Conservation (phyloP, 2,888 invertebrate species). For the Aphodius sticticus region DNA sequence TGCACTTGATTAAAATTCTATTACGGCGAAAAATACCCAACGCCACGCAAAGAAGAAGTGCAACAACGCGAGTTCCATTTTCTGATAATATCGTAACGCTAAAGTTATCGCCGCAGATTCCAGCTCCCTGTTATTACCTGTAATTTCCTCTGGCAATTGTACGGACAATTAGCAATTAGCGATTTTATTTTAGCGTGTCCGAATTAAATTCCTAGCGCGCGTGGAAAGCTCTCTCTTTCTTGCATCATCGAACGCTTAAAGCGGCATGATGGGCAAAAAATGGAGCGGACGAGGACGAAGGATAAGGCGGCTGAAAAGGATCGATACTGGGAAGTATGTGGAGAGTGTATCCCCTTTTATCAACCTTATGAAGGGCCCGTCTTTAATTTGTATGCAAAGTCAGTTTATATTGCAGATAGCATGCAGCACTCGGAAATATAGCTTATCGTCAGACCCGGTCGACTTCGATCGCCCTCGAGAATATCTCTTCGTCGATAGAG, state of each 20-base stretch:
- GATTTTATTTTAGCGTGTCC: not conserved
- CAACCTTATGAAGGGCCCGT: not conserved
- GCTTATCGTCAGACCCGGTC: constrained; percentile 29
- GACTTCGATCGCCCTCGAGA: constrained; percentile 28
- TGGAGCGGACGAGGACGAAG: constrained; percentile 31
- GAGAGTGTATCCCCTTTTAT: constrained; percentile 4
- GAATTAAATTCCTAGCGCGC: not conserved
- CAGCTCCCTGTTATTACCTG: constrained; percentile 17
- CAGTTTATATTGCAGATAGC: constrained; percentile 46
- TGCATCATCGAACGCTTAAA: not conserved
- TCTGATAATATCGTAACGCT: constrained; percentile 17
- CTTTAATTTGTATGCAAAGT: constrained; percentile 48
- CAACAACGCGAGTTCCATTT: not conserved
- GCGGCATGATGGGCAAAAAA: not conserved
- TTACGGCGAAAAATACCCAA: not conserved
- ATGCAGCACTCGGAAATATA: constrained; percentile 41
- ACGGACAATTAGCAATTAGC: constrained; percentile 23
- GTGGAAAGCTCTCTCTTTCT: not conserved
- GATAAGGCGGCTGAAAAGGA: not conserved
- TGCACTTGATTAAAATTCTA: constrained; percentile 4
- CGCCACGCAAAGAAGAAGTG: not conserved
- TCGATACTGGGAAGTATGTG: not conserved
- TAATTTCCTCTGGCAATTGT: constrained; percentile 23
- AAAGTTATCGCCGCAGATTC: constrained; percentile 19
- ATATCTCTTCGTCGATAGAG: not conserved